These are phyloP conservation scores for Yponomeuta evonymella DNA, from an alignment of 2,888 invertebrate species.

Conservation along the genomic window DNA sequence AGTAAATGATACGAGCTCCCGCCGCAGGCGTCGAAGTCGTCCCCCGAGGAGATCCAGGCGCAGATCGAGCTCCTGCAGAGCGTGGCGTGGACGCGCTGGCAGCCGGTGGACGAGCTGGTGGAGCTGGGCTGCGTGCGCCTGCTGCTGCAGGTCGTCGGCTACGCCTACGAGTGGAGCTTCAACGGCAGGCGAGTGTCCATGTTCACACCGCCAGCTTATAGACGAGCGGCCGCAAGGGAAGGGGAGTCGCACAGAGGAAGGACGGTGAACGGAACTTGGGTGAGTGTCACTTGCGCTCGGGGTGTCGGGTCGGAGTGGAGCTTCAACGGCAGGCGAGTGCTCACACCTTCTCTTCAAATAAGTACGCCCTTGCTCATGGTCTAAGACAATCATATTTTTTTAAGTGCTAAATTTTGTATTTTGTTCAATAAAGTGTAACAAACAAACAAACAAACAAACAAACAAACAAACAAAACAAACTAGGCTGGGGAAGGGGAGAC, in stretches of 20 bases:
- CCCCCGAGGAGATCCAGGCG: conserved; percentile 88
- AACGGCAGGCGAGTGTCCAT: conserved; percentile 78
- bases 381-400: too few species aligned
- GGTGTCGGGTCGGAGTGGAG: too few species aligned
- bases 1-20: neutral
- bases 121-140: conserved; percentile 89
- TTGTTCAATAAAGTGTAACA: too few species aligned
- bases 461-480: too few species aligned
- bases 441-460: too few species aligned
- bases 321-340: too few species aligned
- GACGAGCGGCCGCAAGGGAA: too few species aligned
- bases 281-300: conserved; percentile 84
- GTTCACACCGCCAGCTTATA: neutral
- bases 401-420: too few species aligned
- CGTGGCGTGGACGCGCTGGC: conserved; percentile 83
- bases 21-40: conserved; percentile 77
- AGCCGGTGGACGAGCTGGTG: conserved; percentile 91
- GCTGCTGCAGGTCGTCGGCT: conserved; percentile 89
- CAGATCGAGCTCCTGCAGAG: conserved; percentile 89
- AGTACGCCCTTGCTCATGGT: too few species aligned
- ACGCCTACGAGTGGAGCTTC: conserved; percentile 94
- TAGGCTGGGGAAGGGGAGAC: too few species aligned
- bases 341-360: too few species aligned
- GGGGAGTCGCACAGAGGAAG: conserved; percentile 67
- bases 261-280: conserved; percentile 79